Evolutionary conservation across 2,888 invertebrate genomes (phyloP).

Genomic region (Caenorhabditis zanzibari): DNA sequence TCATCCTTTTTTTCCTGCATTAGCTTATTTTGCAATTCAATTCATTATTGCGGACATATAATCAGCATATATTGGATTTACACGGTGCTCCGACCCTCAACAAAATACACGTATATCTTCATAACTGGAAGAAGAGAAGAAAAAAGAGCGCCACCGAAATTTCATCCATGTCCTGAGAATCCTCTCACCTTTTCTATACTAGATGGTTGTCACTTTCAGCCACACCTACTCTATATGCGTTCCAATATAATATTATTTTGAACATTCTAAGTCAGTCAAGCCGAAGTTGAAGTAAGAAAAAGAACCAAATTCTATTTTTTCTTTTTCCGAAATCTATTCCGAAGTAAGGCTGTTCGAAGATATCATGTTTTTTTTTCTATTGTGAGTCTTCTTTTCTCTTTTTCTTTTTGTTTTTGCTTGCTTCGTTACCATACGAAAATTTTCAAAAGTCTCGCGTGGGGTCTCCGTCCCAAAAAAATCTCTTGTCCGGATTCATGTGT

Average conservation of each 20-base stretch:
- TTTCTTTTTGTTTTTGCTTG: conserved; percentile 41
- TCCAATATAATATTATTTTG: conserved; percentile 56
- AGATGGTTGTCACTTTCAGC: background rate
- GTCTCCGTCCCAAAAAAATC: conserved; percentile 14
- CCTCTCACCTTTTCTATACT: too few relatives aligned
- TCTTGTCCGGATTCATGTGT: conserved; percentile 17
- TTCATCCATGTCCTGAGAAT: background rate
- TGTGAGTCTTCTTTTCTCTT: conserved; percentile 21
- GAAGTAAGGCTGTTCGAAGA: conserved; percentile 25
- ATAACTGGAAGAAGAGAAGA: conserved; percentile 21
- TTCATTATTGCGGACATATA: conserved; percentile 65
- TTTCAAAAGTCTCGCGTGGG: conserved; percentile 13
- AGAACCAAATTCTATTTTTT: conserved; percentile 57
- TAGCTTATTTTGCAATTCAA: conserved; percentile 70
- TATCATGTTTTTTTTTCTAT: conserved; percentile 2
- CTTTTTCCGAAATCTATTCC: conserved; percentile 17
- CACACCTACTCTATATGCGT: conserved; percentile 1
- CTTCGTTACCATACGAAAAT: conserved; percentile 46
- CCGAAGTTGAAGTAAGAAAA: conserved; percentile 44
- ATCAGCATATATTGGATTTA: conserved; percentile 67
- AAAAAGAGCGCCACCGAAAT: conserved; percentile 21
- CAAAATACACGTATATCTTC: conserved; percentile 53
- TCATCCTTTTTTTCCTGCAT: conserved; percentile 47
- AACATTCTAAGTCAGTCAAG: conserved; percentile 61
- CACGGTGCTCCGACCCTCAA: conserved; percentile 32